Conservation (phyloP, 1,140 invertebrate genomes). For the Mizuhopecten yessoensis region DNA sequence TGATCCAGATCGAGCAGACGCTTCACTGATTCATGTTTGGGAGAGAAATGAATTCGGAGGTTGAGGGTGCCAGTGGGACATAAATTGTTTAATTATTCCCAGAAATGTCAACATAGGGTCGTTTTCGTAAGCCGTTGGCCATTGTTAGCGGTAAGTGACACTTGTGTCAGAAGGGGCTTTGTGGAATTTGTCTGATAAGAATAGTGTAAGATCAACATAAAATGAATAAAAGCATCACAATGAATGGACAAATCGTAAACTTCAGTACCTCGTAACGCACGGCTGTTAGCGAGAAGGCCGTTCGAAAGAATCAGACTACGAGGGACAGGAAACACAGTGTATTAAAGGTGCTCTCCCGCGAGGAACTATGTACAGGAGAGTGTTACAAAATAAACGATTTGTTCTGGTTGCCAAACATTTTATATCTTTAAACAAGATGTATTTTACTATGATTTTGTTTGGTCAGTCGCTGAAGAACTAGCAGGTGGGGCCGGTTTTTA, state of each 20-base stretch:
- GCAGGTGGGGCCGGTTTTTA: too few species aligned
- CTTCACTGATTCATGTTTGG: background rate
- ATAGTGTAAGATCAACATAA: background rate
- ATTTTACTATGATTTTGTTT: too few species aligned
- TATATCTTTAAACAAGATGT: too few species aligned
- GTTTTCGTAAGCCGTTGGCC: background rate
- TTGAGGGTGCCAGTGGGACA: background rate
- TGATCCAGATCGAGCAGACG: background rate
- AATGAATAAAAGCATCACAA: background rate
- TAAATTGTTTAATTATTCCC: background rate
- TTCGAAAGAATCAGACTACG: too few species aligned
- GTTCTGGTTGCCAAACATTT: too few species aligned
- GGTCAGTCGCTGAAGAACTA: too few species aligned
- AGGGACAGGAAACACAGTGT: background rate
- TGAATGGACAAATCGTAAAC: background rate
- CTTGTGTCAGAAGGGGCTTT: background rate
- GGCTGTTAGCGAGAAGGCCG: background rate
- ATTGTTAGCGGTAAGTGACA: background rate
- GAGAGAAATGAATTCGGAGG: background rate
- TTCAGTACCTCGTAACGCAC: background rate
- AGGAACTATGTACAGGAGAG: background rate
- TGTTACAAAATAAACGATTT: too few species aligned
- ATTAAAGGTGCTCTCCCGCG: background rate
- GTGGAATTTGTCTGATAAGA: background rate
- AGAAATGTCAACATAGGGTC: background rate